Percentiles rank a stretch among this genome's conserved stretches.
Conservation (phyloP, 2,888 invertebrate genomes). For the Drosophila prostipennis region DNA sequence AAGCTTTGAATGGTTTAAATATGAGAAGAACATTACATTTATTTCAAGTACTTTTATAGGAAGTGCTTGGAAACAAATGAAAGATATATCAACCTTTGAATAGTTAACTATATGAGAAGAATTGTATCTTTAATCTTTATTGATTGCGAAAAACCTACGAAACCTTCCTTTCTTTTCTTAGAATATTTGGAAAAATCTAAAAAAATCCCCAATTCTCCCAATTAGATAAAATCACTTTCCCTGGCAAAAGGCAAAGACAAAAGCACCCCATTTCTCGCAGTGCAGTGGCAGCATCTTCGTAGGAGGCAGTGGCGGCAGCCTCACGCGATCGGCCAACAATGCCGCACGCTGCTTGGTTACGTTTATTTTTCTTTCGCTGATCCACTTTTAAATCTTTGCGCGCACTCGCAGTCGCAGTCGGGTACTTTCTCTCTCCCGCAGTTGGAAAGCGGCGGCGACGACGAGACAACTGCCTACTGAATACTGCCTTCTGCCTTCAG, state of each 20-base stretch:
- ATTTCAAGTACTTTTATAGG: too few species aligned
- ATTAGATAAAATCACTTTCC: neutral
- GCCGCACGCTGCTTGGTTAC: slow-evolving; percentile 80
- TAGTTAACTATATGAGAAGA: too few species aligned
- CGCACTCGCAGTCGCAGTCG: slow-evolving; percentile 30
- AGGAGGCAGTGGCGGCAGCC: slow-evolving; percentile 59
- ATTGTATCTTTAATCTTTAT: too few species aligned
- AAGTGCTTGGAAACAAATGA: too few species aligned
- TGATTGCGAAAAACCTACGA: too few species aligned
- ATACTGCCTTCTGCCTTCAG: slow-evolving; percentile 15
- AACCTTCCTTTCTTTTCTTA: too few species aligned
- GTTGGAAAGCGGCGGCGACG: slow-evolving; percentile 70
- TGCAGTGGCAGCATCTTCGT: slow-evolving; percentile 56
- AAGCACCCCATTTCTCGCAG: slow-evolving; percentile 2
- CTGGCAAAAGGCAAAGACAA: neutral
- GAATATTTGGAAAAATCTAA: too few species aligned
- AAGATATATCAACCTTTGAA: too few species aligned
- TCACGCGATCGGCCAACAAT: slow-evolving; percentile 68
- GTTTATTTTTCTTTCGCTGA: slow-evolving; percentile 78
- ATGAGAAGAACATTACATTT: too few species aligned
- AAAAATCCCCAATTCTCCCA: too few species aligned
- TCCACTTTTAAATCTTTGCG: slow-evolving; percentile 78
- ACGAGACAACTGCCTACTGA: slow-evolving; percentile 33
- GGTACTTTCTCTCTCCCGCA: slow-evolving; percentile 75
- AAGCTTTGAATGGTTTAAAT: too few species aligned